Percentiles rank a stretch among this genome's conserved stretches.
Evolutionary conservation across 2,888 invertebrate genomes (phyloP).

Genomic region (Leptodirus hochenwartii): DNA sequence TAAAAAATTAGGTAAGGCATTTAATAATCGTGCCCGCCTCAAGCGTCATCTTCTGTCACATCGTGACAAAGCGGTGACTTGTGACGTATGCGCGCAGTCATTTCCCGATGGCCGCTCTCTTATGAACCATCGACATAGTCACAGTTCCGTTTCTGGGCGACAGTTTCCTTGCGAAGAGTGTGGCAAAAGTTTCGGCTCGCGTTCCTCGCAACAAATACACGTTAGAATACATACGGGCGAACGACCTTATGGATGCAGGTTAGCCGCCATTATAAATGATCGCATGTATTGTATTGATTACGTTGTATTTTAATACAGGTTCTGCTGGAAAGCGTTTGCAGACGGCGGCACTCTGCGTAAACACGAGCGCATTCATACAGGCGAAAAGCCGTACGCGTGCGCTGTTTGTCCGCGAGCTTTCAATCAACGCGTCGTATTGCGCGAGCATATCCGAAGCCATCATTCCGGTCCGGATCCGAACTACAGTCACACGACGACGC

Average conservation of each 20-base stretch:
- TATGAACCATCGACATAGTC: constrained; percentile 49
- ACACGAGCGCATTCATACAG: constrained; percentile 73
- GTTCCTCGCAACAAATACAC: constrained; percentile 74
- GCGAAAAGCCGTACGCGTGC: constrained; percentile 73
- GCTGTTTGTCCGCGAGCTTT: constrained; percentile 75
- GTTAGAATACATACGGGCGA: constrained; percentile 73
- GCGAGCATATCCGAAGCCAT: constrained; percentile 72
- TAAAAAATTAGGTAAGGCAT: constrained; percentile 53
- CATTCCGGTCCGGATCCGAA: constrained; percentile 67
- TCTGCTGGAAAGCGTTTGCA: constrained; percentile 79
- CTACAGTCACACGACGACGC: constrained; percentile 38
- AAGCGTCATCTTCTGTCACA: constrained; percentile 53
- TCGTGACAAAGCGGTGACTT: constrained; percentile 47
- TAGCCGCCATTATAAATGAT: constrained; percentile 1
- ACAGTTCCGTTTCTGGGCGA: constrained; percentile 30
- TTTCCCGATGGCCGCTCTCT: constrained; percentile 51
- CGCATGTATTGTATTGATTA: neutral
- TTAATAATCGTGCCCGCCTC: constrained; percentile 46
- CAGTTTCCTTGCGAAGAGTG: constrained; percentile 70
- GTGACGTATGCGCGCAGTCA: constrained; percentile 50
- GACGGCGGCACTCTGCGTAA: constrained; percentile 73
- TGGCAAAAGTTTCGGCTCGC: constrained; percentile 71
- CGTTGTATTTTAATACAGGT: constrained; percentile 27
- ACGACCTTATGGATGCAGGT: constrained; percentile 56
- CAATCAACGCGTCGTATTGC: constrained; percentile 68